A percentile compares a stretch with the other conserved stretches of the same genome.
Evolutionary conservation across 2,888 invertebrate genomes (phyloP).

Genomic region (Callinectes sapidus): DNA sequence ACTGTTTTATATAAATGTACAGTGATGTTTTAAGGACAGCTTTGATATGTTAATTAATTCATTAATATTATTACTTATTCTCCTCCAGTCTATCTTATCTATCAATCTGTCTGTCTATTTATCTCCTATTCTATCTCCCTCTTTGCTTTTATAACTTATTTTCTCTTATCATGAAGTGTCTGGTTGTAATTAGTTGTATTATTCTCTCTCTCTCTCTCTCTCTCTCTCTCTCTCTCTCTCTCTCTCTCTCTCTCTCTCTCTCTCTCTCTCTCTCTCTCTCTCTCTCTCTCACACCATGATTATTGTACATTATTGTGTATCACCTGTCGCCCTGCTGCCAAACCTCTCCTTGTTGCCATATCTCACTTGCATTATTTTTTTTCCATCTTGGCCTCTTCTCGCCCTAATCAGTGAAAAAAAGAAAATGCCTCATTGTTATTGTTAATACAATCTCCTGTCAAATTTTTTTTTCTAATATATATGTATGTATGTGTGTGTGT

Average conservation of each 20-base stretch:
- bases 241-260: background rate
- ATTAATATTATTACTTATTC: background rate
- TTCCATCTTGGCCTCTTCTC: background rate
- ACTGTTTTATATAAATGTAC: slow-evolving; percentile 25
- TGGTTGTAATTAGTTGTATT: slow-evolving; percentile 15
- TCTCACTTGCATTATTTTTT: background rate
- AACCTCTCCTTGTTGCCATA: slow-evolving; percentile 10
- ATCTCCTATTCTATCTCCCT: background rate
- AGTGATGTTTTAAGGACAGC: slow-evolving; percentile 18
- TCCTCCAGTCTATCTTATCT: background rate
- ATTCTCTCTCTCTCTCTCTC: background rate
- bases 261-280: slow-evolving; percentile 12
- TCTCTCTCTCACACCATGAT: background rate
- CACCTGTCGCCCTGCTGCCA: background rate
- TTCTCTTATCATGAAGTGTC: background rate
- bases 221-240: slow-evolving; percentile 14
- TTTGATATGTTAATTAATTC: background rate
- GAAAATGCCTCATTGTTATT: background rate
- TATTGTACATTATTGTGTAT: background rate
- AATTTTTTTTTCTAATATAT: background rate
- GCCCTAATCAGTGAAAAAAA: background rate
- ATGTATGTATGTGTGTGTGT: background rate
- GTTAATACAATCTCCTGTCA: background rate
- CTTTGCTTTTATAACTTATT: background rate
- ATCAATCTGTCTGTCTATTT: background rate